phyloP scores from a whole-genome alignment of 1,140 invertebrate genomes.

The Musca vetustissima region DNA sequence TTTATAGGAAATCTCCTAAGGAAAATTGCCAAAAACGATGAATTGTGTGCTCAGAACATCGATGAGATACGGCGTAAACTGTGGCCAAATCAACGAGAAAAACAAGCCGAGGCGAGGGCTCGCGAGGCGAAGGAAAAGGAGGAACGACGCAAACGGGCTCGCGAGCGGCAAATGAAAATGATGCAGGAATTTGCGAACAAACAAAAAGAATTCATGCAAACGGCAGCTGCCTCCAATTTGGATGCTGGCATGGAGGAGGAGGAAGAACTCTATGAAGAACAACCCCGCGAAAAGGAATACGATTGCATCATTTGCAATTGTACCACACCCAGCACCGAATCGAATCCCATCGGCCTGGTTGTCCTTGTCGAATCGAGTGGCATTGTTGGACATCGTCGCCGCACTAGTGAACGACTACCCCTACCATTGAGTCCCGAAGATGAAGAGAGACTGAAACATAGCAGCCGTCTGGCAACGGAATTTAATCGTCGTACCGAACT shows the following conservation, averaged over 20 bases:
- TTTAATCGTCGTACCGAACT: slow-evolving; percentile 46
- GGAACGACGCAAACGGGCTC: slow-evolving; percentile 78
- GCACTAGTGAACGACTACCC: slow-evolving; percentile 43
- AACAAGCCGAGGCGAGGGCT: slow-evolving; percentile 72
- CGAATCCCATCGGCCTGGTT: slow-evolving; percentile 88
- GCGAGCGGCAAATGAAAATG: slow-evolving; percentile 85
- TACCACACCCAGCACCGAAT: slow-evolving; percentile 79
- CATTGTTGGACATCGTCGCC: slow-evolving; percentile 54
- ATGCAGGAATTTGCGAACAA: slow-evolving; percentile 91
- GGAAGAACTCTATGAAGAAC: slow-evolving; percentile 65
- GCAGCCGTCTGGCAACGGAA: slow-evolving; percentile 43
- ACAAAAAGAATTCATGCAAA: slow-evolving; percentile 90
- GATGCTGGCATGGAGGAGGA: slow-evolving; percentile 59
- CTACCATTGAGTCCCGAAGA: slow-evolving; percentile 45
- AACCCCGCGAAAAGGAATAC: slow-evolving; percentile 73
- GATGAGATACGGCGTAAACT: slow-evolving; percentile 68
- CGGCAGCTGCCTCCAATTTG: slow-evolving; percentile 68
- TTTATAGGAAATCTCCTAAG: slow-evolving; percentile 79
- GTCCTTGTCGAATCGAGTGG: slow-evolving; percentile 68
- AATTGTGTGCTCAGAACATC: slow-evolving; percentile 68
- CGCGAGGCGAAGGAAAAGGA: slow-evolving; percentile 75
- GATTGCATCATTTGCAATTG: slow-evolving; percentile 96
- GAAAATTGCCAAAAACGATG: slow-evolving; percentile 72
- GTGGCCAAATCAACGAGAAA: slow-evolving; percentile 78
- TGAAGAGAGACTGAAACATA: slow-evolving; percentile 38